Conservation (phyloP, 37 sponge, comb jelly and placozoan genomes). For the Crambe crambe region DNA sequence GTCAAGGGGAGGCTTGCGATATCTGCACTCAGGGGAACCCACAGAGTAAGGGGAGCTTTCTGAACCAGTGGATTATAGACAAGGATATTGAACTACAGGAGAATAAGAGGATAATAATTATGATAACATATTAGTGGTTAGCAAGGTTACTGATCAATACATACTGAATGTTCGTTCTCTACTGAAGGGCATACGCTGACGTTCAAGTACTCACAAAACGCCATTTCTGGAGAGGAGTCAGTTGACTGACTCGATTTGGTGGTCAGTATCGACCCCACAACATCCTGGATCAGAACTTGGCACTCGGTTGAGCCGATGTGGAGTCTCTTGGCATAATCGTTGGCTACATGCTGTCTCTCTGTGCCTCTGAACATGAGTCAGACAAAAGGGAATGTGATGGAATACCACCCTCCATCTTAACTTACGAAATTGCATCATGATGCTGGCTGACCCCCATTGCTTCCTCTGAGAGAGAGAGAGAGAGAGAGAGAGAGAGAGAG, state of each 20-base stretch:
- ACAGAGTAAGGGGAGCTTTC: background rate
- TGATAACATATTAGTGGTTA: background rate
- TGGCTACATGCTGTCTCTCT: slow-evolving; percentile 89
- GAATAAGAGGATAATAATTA: background rate
- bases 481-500: slow-evolving; percentile 24
- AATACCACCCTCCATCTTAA: no score
- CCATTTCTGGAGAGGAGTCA: slow-evolving; percentile 1
- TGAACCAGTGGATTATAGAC: slow-evolving; percentile 76
- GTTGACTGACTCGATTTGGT: slow-evolving; percentile 16
- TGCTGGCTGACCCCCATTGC: slow-evolving; percentile 97
- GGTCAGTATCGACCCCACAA: slow-evolving; percentile 7
- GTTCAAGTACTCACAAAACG: slow-evolving; percentile 82
- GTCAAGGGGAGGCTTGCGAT: background rate
- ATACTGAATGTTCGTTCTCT: slow-evolving; percentile 26
- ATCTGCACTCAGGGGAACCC: background rate
- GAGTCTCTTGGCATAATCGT: slow-evolving; percentile 93
- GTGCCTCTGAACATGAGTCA: slow-evolving; percentile 60
- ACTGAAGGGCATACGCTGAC: slow-evolving; percentile 70
- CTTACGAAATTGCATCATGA: slow-evolving; percentile 94
- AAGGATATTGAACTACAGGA: slow-evolving; percentile 61
- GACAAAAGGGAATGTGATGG: no score
- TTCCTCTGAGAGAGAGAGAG: slow-evolving; percentile 10
- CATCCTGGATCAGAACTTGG: slow-evolving; percentile 14
- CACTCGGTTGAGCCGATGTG: slow-evolving; percentile 81
- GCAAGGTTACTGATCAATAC: background rate